These are phyloP conservation scores for Drosophila nasuta DNA, from an alignment of 1,140 invertebrate species.

Conservation along the genomic window DNA sequence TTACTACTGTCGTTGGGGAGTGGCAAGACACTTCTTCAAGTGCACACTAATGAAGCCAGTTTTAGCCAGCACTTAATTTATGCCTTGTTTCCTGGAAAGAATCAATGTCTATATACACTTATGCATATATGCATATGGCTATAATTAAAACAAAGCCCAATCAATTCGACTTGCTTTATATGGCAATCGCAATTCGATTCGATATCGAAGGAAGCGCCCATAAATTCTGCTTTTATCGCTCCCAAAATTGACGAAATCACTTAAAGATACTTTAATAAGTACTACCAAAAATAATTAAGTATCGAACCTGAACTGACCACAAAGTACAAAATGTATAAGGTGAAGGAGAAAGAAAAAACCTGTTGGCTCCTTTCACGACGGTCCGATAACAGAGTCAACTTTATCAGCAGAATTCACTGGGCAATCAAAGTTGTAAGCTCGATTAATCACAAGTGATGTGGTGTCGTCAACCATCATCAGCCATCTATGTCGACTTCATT, in stretches of 20 bases:
- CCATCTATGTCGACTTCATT: constrained; percentile 23
- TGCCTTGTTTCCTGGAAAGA: constrained; percentile 59
- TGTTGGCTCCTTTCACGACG: constrained; percentile 3
- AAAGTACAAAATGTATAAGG: not conserved
- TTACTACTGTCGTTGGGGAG: not conserved
- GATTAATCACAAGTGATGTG: constrained; percentile 49
- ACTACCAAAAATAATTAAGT: not conserved
- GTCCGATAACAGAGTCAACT: constrained; percentile 39
- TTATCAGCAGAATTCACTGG: constrained; percentile 48
- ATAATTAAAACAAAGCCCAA: constrained; percentile 57
- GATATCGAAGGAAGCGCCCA: constrained; percentile 46
- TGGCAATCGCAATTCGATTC: constrained; percentile 17
- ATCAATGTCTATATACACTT: constrained; percentile 7
- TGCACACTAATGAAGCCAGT: constrained; percentile 59
- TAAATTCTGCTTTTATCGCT: constrained; percentile 42
- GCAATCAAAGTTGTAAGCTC: constrained; percentile 58
- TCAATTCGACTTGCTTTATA: constrained; percentile 21
- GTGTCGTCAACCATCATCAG: constrained; percentile 14
- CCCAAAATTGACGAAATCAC: constrained; percentile 33
- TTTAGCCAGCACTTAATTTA: constrained; percentile 58
- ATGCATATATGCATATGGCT: constrained; percentile 23
- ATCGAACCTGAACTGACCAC: not conserved
- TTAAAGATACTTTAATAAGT: constrained; percentile 43
- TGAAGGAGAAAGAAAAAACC: constrained; percentile 2
- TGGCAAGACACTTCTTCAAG: constrained; percentile 30